A percentile compares a stretch with the other conserved stretches of the same genome.
These are phyloP conservation scores for Gymnogyps californianus DNA, from an alignment of 2,113 vertebrate species.

Conservation along the genomic window DNA sequence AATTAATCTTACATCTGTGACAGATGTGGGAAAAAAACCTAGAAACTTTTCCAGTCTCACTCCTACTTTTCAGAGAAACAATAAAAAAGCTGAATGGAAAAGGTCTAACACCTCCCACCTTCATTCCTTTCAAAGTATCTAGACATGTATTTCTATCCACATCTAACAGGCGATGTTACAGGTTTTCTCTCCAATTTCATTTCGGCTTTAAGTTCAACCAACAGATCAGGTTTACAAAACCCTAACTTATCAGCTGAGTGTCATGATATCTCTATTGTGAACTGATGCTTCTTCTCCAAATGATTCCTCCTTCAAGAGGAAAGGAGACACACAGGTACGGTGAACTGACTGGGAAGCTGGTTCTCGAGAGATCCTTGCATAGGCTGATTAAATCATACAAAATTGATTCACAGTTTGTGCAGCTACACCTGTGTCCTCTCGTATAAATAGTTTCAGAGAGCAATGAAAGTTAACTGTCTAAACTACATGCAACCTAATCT, in stretches of 20 bases:
- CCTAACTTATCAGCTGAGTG: neutral
- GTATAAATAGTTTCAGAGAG: neutral
- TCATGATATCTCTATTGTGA: neutral
- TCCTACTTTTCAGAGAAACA: neutral
- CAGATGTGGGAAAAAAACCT: neutral
- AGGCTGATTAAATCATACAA: neutral
- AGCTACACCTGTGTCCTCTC: neutral
- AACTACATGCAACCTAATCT: neutral
- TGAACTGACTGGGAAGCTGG: neutral
- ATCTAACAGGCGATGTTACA: neutral
- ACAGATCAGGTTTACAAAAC: neutral
- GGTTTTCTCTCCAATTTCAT: neutral
- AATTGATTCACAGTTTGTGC: neutral
- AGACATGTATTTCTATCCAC: neutral
- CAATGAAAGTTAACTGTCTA: neutral
- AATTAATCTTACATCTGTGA: neutral
- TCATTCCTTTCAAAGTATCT: neutral
- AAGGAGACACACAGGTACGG: neutral
- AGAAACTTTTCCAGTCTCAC: neutral
- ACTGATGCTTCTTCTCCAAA: neutral
- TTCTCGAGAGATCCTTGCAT: neutral
- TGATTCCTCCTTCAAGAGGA: neutral
- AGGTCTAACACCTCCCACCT: neutral
- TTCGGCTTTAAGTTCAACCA: neutral
- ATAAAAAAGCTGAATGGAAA: neutral